Evolutionary conservation across 2,888 invertebrate genomes (phyloP).

Genomic region (Gonocerus acuteangulatus): DNA sequence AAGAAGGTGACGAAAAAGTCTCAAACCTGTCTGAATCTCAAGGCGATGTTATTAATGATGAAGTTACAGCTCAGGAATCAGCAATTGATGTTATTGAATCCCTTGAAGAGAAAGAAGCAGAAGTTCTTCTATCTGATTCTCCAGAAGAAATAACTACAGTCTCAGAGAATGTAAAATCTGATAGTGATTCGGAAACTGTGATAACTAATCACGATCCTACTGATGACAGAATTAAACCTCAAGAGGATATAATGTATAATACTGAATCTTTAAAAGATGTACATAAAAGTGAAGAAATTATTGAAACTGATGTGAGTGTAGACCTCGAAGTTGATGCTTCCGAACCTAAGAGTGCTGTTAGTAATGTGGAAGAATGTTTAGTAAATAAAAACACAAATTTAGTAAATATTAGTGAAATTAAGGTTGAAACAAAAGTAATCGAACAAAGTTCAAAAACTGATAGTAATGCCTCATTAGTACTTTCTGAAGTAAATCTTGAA

Average conservation of each 20-base stretch:
- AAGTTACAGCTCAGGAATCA: too few species aligned
- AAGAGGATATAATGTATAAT: background rate
- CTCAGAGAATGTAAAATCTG: background rate
- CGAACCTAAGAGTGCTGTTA: background rate
- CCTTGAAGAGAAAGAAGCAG: background rate
- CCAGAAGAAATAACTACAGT: background rate
- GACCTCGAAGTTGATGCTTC: background rate
- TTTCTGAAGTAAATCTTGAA: too few species aligned
- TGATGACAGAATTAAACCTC: background rate
- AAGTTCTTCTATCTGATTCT: background rate
- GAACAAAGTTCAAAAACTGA: too few species aligned
- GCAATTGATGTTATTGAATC: background rate
- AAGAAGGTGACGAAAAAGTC: too few species aligned
- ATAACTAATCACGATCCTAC: background rate
- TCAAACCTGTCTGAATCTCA: too few species aligned
- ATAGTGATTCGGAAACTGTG: background rate
- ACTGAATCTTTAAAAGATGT: background rate
- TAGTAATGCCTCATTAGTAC: too few species aligned
- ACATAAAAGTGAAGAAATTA: background rate
- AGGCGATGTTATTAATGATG: background rate
- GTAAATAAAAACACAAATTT: too few species aligned
- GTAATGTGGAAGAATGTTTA: background rate
- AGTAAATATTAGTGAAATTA: background rate
- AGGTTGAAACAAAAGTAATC: background rate
- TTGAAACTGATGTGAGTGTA: background rate